Evolutionary conservation across 2,797 vertebrate genomes (phyloP).

Genomic region (Sciaenops ocellatus): DNA sequence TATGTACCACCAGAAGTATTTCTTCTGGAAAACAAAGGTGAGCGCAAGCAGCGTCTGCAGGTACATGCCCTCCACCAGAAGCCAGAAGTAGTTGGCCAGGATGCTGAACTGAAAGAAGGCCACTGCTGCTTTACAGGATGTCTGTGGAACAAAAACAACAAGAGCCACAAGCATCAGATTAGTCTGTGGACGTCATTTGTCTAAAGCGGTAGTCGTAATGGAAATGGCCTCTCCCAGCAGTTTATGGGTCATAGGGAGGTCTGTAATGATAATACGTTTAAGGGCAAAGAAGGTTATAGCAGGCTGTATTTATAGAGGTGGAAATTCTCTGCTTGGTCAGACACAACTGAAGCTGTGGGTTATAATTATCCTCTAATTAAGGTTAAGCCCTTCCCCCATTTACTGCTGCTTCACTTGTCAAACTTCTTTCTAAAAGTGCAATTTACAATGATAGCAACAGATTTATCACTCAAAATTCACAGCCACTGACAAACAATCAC

Average conservation of each 20-base stretch:
- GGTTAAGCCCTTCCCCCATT: neutral
- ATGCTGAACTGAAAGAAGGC: constrained; percentile 91
- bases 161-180: neutral
- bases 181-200: neutral
- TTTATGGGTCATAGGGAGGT: neutral
- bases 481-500: no score
- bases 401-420: neutral
- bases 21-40: constrained; percentile 90
- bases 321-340: neutral
- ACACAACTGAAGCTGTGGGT: neutral
- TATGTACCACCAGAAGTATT: constrained; percentile 92
- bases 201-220: neutral
- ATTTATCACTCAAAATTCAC: neutral
- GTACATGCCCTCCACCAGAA: constrained; percentile 93
- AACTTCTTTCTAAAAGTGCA: neutral
- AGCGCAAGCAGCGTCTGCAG: constrained; percentile 91
- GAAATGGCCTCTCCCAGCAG: neutral
- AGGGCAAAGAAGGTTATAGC: neutral
- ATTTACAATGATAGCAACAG: neutral
- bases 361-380: constrained; percentile 11
- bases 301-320: neutral
- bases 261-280: neutral
- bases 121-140: constrained; percentile 88
- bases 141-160: constrained; percentile 65
- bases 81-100: constrained; percentile 92